phyloP scores from a whole-genome alignment of 2,888 invertebrate genomes.

The Clistopyga incitator region DNA sequence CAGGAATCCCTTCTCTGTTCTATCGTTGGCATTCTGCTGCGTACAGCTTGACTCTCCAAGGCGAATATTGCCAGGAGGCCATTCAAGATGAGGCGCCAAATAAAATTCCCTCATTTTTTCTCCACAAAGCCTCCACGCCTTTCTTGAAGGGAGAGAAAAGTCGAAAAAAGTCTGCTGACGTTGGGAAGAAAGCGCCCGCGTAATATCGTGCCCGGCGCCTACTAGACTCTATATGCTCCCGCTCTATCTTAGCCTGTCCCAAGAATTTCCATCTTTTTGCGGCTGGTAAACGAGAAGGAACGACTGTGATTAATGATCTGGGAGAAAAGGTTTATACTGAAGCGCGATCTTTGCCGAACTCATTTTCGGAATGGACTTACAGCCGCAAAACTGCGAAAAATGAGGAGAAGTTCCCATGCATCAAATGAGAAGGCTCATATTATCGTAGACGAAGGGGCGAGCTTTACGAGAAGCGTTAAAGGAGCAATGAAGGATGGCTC shows the following conservation, averaged over 20 bases:
- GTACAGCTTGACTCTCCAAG: conserved; percentile 1
- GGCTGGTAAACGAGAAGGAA: conserved; percentile 70
- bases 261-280: conserved; percentile 65
- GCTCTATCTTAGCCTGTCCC: conserved; percentile 12
- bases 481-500: conserved; percentile 27
- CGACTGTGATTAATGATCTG: conserved; percentile 69
- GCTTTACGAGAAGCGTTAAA: neutral
- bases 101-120: conserved; percentile 46
- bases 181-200: conserved; percentile 40
- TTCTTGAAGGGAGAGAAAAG: conserved; percentile 1
- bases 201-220: conserved; percentile 44
- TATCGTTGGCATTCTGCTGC: neutral
- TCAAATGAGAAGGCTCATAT: conserved; percentile 38
- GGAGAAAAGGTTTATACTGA: conserved; percentile 10
- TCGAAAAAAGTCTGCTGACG: conserved; percentile 42
- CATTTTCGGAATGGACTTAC: conserved; percentile 44
- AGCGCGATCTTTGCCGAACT: conserved; percentile 38
- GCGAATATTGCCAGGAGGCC: conserved; percentile 31
- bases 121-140: conserved; percentile 17
- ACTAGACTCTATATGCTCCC: conserved; percentile 13
- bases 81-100: conserved; percentile 22
- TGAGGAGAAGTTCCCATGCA: conserved; percentile 33
- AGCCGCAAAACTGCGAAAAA: conserved; percentile 41
- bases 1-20: neutral
- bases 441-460: conserved; percentile 13